Conservation (phyloP, 2,888 invertebrate species). For the Lasius fuliginosus region DNA sequence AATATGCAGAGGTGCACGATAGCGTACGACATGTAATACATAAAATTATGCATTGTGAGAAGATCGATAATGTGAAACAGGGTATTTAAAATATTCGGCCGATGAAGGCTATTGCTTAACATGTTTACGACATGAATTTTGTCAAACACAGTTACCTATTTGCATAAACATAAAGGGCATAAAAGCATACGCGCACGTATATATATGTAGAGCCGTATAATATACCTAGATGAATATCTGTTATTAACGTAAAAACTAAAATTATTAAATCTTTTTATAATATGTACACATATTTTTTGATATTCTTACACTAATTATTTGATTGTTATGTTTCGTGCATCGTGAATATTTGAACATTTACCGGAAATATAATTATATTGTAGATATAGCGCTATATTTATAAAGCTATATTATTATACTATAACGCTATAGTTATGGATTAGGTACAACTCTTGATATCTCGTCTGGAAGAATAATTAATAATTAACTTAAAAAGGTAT, state of each 20-base stretch:
- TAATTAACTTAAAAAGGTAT: not conserved
- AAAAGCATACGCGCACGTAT: not conserved
- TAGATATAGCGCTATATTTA: not conserved
- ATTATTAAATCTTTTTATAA: conserved; percentile 3
- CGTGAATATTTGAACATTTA: not conserved
- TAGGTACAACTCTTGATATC: not conserved
- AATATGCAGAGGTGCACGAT: not conserved
- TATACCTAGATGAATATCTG: not conserved
- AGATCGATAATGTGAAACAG: conserved; percentile 27
- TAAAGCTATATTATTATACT: too few species aligned
- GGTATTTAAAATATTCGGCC: conserved; percentile 26
- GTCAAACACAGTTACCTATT: conserved; percentile 15
- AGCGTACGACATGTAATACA: not conserved
- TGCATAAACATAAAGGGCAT: conserved; percentile 29
- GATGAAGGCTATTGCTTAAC: conserved; percentile 22
- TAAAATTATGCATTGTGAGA: conserved; percentile 11
- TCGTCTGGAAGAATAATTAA: conserved; percentile 1
- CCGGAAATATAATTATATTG: not conserved
- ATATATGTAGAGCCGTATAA: not conserved
- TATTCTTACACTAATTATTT: not conserved
- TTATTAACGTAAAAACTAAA: not conserved
- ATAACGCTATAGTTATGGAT: not conserved
- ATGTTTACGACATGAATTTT: conserved; percentile 23
- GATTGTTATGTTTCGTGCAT: not conserved
- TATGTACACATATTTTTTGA: not conserved